These are phyloP conservation scores for Hormaphis cornu DNA, from an alignment of 1,140 invertebrate species.

Conservation along the genomic window DNA sequence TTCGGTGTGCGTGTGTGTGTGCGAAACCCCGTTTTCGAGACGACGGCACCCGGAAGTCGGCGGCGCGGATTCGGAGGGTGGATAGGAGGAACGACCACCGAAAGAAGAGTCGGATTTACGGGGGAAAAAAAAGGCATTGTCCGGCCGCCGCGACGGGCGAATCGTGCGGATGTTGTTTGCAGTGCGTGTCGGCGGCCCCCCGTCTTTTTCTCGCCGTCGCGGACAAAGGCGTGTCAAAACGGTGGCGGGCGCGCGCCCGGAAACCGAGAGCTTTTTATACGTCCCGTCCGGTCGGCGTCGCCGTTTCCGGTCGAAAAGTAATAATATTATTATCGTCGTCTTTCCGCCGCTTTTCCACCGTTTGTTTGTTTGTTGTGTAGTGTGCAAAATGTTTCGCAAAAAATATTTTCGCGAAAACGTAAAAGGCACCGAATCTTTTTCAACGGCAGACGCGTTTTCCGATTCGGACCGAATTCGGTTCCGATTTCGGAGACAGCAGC, in stretches of 20 bases:
- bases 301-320: constrained; percentile 21
- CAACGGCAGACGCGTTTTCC: no score
- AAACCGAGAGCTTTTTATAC: constrained; percentile 31
- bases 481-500: no score
- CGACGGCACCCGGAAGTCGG: constrained; percentile 1
- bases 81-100: neutral
- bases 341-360: neutral
- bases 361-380: no score
- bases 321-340: no score
- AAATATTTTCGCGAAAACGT: no score
- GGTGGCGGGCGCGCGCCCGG: constrained; percentile 14
- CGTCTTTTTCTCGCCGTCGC: neutral
- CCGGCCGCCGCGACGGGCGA: neutral
- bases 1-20: no score
- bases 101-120: no score
- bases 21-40: neutral
- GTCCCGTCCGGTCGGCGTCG: constrained; percentile 26
- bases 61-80: neutral
- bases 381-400: no score
- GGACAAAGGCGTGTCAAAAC: constrained; percentile 29
- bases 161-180: no score
- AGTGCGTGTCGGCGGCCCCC: neutral
- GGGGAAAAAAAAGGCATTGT: neutral
- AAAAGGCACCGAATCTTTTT: no score
- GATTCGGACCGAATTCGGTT: no score